Conservation (phyloP, 2,113 vertebrate species). For the Craseonycteris thonglongyai region DNA sequence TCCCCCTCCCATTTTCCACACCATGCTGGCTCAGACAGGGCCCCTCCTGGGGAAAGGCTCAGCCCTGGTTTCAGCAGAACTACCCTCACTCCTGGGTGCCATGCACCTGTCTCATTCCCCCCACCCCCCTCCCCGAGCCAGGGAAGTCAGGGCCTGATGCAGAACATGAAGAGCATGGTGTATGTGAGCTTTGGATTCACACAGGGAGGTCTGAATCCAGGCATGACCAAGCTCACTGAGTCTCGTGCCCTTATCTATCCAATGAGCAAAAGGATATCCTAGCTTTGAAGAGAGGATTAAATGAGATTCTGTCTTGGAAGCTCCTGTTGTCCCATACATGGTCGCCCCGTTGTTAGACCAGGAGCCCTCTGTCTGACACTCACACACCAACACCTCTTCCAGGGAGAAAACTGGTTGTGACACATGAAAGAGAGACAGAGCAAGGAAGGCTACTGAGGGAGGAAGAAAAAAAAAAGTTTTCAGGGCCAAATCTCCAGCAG, state of each 20-base stretch:
- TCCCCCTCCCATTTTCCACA: background rate
- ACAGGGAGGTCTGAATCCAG: background rate
- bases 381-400: background rate
- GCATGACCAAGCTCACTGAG: background rate
- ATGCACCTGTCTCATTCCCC: background rate
- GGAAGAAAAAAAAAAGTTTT: background rate
- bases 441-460: background rate
- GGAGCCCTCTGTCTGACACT: background rate
- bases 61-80: background rate
- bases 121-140: background rate
- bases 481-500: background rate
- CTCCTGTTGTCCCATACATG: background rate
- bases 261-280: background rate
- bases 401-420: background rate
- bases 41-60: background rate
- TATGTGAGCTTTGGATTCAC: background rate
- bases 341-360: background rate
- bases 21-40: background rate
- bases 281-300: constrained; percentile 17
- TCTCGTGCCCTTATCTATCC: background rate
- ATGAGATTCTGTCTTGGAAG: background rate
- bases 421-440: background rate
- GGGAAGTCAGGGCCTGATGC: background rate
- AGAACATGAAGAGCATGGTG: background rate
- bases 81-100: background rate